Percentiles rank a stretch among this genome's conserved stretches.
These are phyloP conservation scores for Hozukius guyotensis DNA, from an alignment of 2,797 vertebrate species.

Conservation along the genomic window DNA sequence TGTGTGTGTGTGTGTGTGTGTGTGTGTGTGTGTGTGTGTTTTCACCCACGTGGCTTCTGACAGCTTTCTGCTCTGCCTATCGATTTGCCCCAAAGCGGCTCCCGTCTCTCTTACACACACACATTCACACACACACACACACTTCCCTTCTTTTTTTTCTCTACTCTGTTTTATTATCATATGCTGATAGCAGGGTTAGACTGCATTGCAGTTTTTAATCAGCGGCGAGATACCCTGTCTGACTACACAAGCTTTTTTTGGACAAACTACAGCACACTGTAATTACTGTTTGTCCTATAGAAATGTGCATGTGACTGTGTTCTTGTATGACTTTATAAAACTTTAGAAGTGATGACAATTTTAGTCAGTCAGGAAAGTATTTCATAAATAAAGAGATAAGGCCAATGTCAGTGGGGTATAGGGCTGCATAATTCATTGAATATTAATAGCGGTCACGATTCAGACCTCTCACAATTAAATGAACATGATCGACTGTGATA, in stretches of 20 bases:
- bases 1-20: not conserved
- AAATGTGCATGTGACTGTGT: conserved; percentile 8
- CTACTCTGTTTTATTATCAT: conserved; percentile 43
- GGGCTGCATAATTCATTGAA: not conserved
- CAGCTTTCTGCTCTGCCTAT: conserved; percentile 42
- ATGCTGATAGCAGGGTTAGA: conserved; percentile 51
- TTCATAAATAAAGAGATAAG: not conserved
- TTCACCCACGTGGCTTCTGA: conserved; percentile 35
- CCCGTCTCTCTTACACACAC: not conserved
- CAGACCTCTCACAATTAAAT: too few relatives aligned
- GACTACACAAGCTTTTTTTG: conserved; percentile 43
- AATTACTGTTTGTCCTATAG: conserved; percentile 33
- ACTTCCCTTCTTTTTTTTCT: not conserved
- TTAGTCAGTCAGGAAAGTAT: not conserved
- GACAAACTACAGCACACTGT: conserved; percentile 35
- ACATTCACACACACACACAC: not conserved
- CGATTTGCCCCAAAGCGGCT: conserved; percentile 47
- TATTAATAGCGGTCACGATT: too few relatives aligned
- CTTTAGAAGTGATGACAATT: conserved; percentile 2
- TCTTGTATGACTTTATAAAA: conserved; percentile 1
- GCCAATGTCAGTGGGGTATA: not conserved
- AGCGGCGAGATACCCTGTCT: conserved; percentile 28
- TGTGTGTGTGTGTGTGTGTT: not conserved
- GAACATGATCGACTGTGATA: too few relatives aligned
- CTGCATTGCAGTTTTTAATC: conserved; percentile 66